Percentiles rank a stretch among this genome's conserved stretches.
Conservation (phyloP, 2,888 invertebrate genomes). For the Stramonita haemastoma region DNA sequence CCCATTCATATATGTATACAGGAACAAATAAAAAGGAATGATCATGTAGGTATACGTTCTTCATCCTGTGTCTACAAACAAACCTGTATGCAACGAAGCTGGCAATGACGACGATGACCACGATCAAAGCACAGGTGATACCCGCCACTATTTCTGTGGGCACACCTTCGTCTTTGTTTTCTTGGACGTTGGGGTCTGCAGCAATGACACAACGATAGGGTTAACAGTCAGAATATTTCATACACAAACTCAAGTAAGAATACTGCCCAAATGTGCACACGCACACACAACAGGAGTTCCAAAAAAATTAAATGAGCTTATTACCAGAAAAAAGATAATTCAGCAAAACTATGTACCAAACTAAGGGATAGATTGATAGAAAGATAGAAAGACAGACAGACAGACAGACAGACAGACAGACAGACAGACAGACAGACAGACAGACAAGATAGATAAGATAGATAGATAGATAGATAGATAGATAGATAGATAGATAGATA, state of each 20-base stretch:
- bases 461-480: background rate
- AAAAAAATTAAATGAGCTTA: too few species aligned
- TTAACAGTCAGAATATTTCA: background rate
- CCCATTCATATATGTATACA: background rate
- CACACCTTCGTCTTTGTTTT: conserved; percentile 49
- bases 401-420: conserved; percentile 20
- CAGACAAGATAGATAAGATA: background rate
- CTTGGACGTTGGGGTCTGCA: conserved; percentile 57
- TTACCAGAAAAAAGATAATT: too few species aligned
- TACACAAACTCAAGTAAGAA: background rate
- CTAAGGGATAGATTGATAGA: background rate
- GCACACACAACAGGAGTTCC: background rate
- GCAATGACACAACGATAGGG: background rate
- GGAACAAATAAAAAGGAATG: too few species aligned
- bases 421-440: conserved; percentile 16
- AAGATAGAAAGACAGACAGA: background rate
- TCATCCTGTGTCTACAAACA: background rate
- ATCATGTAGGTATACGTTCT: too few species aligned
- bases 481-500: too few species aligned
- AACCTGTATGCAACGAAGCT: conserved; percentile 66
- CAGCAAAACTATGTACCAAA: too few species aligned
- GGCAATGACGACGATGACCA: conserved; percentile 57
- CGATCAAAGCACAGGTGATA: conserved; percentile 59
- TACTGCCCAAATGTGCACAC: background rate
- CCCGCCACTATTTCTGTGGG: conserved; percentile 67